Percentiles rank a stretch among this genome's conserved stretches.
Evolutionary conservation across 2,797 vertebrate species (phyloP).

Genomic region (Coregonus suidteri): DNA sequence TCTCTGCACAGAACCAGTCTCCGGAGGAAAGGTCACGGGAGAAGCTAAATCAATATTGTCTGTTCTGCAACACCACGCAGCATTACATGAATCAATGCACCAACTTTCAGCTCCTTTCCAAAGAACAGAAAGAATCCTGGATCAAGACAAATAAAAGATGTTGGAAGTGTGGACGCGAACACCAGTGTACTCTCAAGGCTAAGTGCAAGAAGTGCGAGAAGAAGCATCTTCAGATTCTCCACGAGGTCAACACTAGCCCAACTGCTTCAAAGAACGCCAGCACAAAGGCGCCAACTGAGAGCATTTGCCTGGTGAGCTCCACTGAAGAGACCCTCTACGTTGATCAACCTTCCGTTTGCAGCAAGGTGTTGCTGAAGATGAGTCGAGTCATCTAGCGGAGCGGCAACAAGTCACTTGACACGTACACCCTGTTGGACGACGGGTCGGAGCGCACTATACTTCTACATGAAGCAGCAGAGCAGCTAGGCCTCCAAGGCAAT

Average conservation of each 20-base stretch:
- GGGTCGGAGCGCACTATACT: conserved; percentile 18
- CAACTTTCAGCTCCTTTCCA: conserved; percentile 1
- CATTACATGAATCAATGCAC: conserved; percentile 19
- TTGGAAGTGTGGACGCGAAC: background rate
- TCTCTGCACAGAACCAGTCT: background rate
- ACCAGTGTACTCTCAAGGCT: conserved; percentile 8
- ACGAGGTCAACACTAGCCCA: conserved; percentile 8
- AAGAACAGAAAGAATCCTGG: conserved; percentile 8
- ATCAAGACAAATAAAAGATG: conserved; percentile 3
- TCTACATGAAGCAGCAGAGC: background rate
- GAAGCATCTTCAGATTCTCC: background rate
- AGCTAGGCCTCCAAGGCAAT: background rate
- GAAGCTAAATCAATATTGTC: conserved; percentile 5
- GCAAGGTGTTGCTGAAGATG: conserved; percentile 21
- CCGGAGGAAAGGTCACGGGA: background rate
- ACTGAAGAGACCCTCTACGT: background rate
- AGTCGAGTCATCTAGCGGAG: background rate
- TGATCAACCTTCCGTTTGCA: background rate
- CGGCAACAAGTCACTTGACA: background rate
- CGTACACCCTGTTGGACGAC: conserved; percentile 22
- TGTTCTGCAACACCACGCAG: conserved; percentile 3
- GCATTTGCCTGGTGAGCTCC: background rate
- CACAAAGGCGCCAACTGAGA: background rate
- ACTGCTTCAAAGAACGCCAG: background rate
- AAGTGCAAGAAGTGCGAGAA: too few relatives aligned